Conservation (phyloP, 2,113 vertebrate species). For the Thamnaconus septentrionalis region DNA sequence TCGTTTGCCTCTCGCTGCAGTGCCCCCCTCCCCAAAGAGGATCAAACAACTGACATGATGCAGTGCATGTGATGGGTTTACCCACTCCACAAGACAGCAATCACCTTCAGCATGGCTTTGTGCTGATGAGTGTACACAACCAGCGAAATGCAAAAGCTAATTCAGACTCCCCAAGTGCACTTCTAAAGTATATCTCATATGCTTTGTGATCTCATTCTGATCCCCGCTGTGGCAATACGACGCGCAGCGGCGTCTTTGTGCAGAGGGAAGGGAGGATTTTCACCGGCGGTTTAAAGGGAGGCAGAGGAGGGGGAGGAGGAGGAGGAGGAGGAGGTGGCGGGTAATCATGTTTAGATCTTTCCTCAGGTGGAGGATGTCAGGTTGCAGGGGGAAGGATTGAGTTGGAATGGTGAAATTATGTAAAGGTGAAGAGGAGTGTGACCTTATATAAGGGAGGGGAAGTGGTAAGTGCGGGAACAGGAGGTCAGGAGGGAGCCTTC, state of each 20-base stretch:
- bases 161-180: constrained; percentile 14
- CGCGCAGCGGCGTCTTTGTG: constrained; percentile 15
- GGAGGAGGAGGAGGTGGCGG: constrained; percentile 22
- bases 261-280: constrained; percentile 34
- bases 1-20: constrained; percentile 2
- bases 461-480: not conserved
- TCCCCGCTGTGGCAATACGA: constrained; percentile 7
- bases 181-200: constrained; percentile 26
- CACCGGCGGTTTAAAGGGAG: constrained; percentile 7
- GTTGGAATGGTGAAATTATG: constrained; percentile 29
- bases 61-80: constrained; percentile 24
- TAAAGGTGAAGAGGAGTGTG: constrained; percentile 46
- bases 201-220: constrained; percentile 17
- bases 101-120: constrained; percentile 12
- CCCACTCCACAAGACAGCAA: constrained; percentile 34
- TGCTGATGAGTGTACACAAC: constrained; percentile 26
- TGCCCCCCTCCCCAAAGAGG: constrained; percentile 7
- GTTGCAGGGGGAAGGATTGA: not conserved
- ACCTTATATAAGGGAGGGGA: constrained; percentile 29
- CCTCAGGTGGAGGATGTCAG: constrained; percentile 7
- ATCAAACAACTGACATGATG: constrained; percentile 21
- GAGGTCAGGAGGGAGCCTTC: not conserved
- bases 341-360: constrained; percentile 35
- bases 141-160: constrained; percentile 33
- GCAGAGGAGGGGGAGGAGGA: not conserved